Base-by-base conservation (phyloP, 2,888 invertebrate genomes). In the Galerucella calmariensis region DNA sequence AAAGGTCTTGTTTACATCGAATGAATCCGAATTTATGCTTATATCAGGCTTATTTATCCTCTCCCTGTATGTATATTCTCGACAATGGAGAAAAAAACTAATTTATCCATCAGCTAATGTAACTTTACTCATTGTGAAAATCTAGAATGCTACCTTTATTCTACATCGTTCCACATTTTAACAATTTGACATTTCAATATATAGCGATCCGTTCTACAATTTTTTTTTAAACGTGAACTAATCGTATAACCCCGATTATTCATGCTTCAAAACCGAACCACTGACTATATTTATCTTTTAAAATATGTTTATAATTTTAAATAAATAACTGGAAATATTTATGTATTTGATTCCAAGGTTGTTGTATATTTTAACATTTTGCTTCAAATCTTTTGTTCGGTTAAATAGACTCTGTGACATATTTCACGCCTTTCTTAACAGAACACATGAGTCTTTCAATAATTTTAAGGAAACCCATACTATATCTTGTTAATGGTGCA, bases 401-500 rank as follows among this genome's bases (percentile, higher is more conserved):
- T 61, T 35, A 27, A 24, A 35, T 12, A 61, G 61, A n/a, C 16
- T 27, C 24, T n/a, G 35, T 41, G 41, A n/a, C 67, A 51, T 62
- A 48, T 63, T 35, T 27, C 24, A 61, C 27, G 35, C 63, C 56
- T 41, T 53, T 65, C 20, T 56, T 65, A 69, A 62, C 62, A 62
- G 44, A 62, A 62, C 59, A 46, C 48, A 61, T 35, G 14, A 14
- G 62, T 69, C 69, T 69, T 61, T 69, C 46, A 73, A 80, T 79
- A 78, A 77, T 77, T 76, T 75, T 74, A 77, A 75, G 75, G 73
- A 75, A 74, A 78, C 76, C 75, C 78, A 77, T 81, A 81, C 79
- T 82, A 81, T 77, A 80, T 83, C 82, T 83, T 80, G 79, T 82
- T 80, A 83, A 84, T 84, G 84, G 82, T 73, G 82, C 84, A 80